Percentiles rank a stretch among this genome's conserved stretches.
Conservation (phyloP, 2,888 invertebrate genomes). For the Drosophila pseudotakahashii region DNA sequence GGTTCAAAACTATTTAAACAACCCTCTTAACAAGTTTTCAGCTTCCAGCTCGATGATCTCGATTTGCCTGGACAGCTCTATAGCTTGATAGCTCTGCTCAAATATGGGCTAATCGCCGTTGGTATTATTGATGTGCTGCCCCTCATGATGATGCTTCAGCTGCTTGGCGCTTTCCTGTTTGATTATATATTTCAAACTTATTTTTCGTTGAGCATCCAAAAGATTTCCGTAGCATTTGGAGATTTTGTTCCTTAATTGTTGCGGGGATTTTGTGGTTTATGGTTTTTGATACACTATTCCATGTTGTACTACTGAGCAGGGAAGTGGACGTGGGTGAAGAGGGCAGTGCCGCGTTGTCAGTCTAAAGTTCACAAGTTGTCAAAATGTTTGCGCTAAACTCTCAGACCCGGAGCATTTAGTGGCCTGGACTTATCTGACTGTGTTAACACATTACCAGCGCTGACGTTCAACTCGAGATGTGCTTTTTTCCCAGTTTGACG, state of each 20-base stretch:
- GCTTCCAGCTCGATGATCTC: conserved; percentile 34
- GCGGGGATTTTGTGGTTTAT: conserved; percentile 58
- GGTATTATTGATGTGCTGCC: conserved; percentile 11
- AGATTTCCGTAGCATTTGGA: conserved; percentile 59
- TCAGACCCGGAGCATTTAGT: conserved; percentile 32
- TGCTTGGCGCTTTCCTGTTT: conserved; percentile 59
- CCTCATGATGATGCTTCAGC: conserved; percentile 28
- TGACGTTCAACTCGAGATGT: conserved; percentile 48
- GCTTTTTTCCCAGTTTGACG: conserved; percentile 61
- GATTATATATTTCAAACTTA: conserved; percentile 69
- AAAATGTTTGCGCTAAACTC: conserved; percentile 74
- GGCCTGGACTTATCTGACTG: conserved; percentile 61
- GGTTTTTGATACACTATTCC: conserved; percentile 55
- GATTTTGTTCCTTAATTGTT: conserved; percentile 37
- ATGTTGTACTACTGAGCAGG: conserved; percentile 45
- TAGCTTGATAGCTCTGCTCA: conserved; percentile 12
- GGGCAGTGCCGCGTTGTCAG: conserved; percentile 45
- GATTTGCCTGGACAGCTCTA: conserved; percentile 23
- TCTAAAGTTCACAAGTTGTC: conserved; percentile 81
- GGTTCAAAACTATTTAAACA: background rate
- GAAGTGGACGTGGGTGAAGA: background rate
- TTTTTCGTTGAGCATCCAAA: conserved; percentile 58
- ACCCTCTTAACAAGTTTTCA: background rate
- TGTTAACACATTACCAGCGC: conserved; percentile 68
- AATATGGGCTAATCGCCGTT: conserved; percentile 63